Evolutionary conservation across 2,113 vertebrate species (phyloP), one percentile per base, ranked within the genome.

Genomic region (Sylvia atricapilla): DNA sequence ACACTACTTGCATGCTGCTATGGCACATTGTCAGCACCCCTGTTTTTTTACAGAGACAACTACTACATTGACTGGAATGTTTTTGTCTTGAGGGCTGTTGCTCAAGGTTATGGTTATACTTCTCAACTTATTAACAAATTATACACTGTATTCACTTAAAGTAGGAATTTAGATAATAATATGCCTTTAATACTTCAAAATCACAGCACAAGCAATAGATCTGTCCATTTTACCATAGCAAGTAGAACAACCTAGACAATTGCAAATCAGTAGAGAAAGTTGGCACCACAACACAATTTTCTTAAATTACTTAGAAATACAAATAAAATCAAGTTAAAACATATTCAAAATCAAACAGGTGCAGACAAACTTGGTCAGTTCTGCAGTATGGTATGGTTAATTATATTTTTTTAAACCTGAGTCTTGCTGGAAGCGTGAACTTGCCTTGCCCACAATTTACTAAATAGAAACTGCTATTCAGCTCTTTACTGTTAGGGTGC

Each of bases 21-120:
- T 24, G 33, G 12, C 12, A 52, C 4, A 0, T 9, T 52, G 22
- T 46, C 47, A 62, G 7, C 15, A 39, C 8, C 15, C 5, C 2
- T 55, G 6, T 23, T 13, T 80, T 21, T 60, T 56, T 28, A 7
- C 17, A 72, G 27, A 35, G 17, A 74, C 5, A 25, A 2, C 3
- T 22, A 15, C 6, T 35, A 25, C 11, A 24, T 17, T 59, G 21
- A 11, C 24, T 49, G 12, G 31, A 19, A 22, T n/a, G n/a, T n/a
- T 44, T 74, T 24, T 27, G 19, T 55, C 27, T 47, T 50, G 28
- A 85, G 20, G 3, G 12, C 15, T 75, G 13, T 31, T 66, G 28
- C 8, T 79, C 27, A 59, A 24, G 10, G 4, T 28, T 33, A 6
- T 64, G 50, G 6, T 44, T 70, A 23, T 60, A 20, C 31, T 55